These are phyloP conservation scores for Argopecten irradians DNA, from an alignment of 1,140 invertebrate species.

Conservation along the genomic window DNA sequence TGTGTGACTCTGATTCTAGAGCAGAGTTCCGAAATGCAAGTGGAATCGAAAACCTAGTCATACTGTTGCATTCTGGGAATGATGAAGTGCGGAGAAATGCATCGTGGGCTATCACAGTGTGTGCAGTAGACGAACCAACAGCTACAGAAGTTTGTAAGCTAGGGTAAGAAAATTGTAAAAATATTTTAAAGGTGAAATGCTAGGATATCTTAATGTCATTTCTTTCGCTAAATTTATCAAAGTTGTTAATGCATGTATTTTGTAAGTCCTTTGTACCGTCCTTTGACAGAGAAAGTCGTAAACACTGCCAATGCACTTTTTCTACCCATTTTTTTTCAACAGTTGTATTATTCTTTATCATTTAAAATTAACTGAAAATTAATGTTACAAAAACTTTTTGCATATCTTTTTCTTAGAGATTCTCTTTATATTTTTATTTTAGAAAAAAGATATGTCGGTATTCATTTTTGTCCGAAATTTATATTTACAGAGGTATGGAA, in stretches of 20 bases:
- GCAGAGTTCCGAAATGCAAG: slow-evolving; percentile 69
- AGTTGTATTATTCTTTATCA: too few relatives aligned
- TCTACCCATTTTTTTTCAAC: too few relatives aligned
- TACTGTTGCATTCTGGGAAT: slow-evolving; percentile 72
- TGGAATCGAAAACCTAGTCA: slow-evolving; percentile 70
- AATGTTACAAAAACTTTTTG: not conserved
- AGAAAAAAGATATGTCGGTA: not conserved
- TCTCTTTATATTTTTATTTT: not conserved
- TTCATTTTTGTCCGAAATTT: not conserved
- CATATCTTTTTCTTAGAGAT: not conserved
- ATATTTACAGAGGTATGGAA: slow-evolving; percentile 72
- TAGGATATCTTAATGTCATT: not conserved
- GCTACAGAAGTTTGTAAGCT: slow-evolving; percentile 74
- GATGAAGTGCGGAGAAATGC: slow-evolving; percentile 75
- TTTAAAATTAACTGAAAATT: too few relatives aligned
- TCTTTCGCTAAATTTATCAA: not conserved
- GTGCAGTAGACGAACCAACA: slow-evolving; percentile 73
- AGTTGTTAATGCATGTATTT: not conserved
- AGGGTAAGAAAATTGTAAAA: slow-evolving; percentile 69
- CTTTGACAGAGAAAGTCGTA: not conserved
- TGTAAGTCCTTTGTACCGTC: not conserved
- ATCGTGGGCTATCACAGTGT: slow-evolving; percentile 75
- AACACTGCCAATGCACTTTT: too few relatives aligned
- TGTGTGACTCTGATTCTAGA: slow-evolving; percentile 71
- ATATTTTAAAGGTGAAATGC: not conserved